phyloP scores from a whole-genome alignment of 2,113 vertebrate species.

The Anoura caudifer region DNA sequence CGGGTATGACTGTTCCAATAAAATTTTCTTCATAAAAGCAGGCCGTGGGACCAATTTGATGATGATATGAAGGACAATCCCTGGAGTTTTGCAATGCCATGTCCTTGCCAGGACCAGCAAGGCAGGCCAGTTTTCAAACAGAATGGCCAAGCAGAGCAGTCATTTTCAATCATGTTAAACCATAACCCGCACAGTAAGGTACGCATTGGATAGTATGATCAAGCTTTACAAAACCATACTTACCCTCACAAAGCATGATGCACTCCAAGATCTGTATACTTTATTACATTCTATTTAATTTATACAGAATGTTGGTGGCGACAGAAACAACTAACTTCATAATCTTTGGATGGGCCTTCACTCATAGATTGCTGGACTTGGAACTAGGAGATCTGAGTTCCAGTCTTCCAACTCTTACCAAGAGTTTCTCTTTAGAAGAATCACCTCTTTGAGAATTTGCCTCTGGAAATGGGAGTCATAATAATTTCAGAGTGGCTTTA shows the following conservation, averaged over 20 bases:
- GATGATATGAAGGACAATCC: background rate
- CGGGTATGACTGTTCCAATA: background rate
- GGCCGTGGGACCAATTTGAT: background rate
- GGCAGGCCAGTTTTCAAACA: background rate
- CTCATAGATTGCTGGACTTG: background rate
- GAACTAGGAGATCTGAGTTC: background rate
- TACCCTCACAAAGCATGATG: background rate
- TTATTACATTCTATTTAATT: background rate
- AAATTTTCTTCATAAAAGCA: background rate
- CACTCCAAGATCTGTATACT: background rate
- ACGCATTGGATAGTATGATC: background rate
- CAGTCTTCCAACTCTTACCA: background rate
- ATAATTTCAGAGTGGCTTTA: background rate
- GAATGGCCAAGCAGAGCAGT: no score
- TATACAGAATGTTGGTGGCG: background rate
- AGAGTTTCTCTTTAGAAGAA: background rate
- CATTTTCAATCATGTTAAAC: background rate
- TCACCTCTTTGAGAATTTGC: background rate
- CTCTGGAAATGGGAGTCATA: background rate
- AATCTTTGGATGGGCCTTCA: background rate
- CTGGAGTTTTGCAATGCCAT: background rate
- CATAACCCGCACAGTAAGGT: background rate
- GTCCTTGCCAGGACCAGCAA: background rate
- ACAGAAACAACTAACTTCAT: background rate
- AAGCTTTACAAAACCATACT: background rate